Conservation (phyloP, 2,888 invertebrate species). For the Odontothrips loti region DNA sequence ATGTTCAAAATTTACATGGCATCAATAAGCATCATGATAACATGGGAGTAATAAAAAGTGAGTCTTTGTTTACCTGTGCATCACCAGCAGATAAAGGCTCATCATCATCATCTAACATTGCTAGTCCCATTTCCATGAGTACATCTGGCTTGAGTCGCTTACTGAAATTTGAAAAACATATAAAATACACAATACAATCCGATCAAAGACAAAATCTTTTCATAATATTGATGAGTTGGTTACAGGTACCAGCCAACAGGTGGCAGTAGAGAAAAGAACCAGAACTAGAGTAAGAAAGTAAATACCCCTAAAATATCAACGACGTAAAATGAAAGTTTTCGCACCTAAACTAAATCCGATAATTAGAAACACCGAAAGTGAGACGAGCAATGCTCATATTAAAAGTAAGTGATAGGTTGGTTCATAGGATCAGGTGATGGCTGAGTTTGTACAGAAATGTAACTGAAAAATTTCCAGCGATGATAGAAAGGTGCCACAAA, state of each 20-base stretch:
- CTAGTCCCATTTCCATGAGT: constrained; percentile 10
- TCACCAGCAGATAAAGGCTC: constrained; percentile 5
- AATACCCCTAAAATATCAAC: too few species aligned
- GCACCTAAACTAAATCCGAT: too few species aligned
- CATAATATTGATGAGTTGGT: neutral
- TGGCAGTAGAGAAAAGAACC: neutral
- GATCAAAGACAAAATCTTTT: neutral
- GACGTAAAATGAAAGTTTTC: too few species aligned
- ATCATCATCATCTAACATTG: constrained; percentile 9
- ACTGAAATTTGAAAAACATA: neutral
- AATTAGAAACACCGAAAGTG: too few species aligned
- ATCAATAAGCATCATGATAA: too few species aligned
- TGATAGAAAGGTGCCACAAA: neutral
- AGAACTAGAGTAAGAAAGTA: too few species aligned
- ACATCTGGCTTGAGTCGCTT: constrained; percentile 10
- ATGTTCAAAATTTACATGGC: neutral
- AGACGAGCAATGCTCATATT: too few species aligned
- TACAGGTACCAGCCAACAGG: neutral
- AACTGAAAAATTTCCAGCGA: neutral
- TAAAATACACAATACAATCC: neutral
- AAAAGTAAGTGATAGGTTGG: too few species aligned
- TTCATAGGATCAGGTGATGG: too few species aligned
- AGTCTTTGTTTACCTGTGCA: neutral
- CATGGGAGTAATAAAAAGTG: too few species aligned
- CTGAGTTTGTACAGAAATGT: neutral